Evolutionary conservation across 2,888 invertebrate genomes (phyloP).

Genomic region (Platerodrilus igneus): DNA sequence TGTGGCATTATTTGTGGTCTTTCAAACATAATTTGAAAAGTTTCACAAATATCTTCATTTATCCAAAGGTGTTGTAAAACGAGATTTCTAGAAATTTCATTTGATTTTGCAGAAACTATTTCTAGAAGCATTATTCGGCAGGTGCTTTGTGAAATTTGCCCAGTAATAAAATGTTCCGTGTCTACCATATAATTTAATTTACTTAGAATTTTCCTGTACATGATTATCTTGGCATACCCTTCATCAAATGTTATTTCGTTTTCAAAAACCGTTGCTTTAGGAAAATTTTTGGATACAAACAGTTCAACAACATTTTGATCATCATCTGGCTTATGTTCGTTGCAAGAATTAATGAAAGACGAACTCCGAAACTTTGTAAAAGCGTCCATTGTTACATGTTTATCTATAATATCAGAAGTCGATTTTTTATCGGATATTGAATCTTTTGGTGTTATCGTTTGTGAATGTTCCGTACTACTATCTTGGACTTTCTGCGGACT

Average conservation of each 20-base stretch:
- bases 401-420: too few relatives aligned
- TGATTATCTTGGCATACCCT: slow-evolving; percentile 57
- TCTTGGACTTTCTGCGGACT: too few relatives aligned
- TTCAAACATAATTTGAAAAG: slow-evolving; percentile 66
- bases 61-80: slow-evolving; percentile 60
- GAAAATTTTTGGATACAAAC: too few relatives aligned
- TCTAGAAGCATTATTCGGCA: slow-evolving; percentile 59
- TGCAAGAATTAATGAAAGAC: too few relatives aligned
- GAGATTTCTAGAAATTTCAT: slow-evolving; percentile 59
- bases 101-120: slow-evolving; percentile 56
- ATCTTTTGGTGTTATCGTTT: too few relatives aligned
- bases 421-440: too few relatives aligned
- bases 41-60: slow-evolving; percentile 63
- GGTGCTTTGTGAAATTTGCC: slow-evolving; percentile 58
- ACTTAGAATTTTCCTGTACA: slow-evolving; percentile 57
- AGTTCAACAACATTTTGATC: too few relatives aligned
- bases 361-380: too few relatives aligned
- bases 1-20: slow-evolving; percentile 68
- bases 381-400: too few relatives aligned
- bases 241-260: slow-evolving; percentile 54
- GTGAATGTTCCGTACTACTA: background rate
- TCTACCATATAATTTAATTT: slow-evolving; percentile 59
- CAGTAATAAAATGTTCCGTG: slow-evolving; percentile 65
- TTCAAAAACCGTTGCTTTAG: background rate
- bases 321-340: too few relatives aligned